A percentile compares a stretch with the other conserved stretches of the same genome.
Conservation (phyloP, 2,888 invertebrate genomes). For the Apocheima hispidaria region DNA sequence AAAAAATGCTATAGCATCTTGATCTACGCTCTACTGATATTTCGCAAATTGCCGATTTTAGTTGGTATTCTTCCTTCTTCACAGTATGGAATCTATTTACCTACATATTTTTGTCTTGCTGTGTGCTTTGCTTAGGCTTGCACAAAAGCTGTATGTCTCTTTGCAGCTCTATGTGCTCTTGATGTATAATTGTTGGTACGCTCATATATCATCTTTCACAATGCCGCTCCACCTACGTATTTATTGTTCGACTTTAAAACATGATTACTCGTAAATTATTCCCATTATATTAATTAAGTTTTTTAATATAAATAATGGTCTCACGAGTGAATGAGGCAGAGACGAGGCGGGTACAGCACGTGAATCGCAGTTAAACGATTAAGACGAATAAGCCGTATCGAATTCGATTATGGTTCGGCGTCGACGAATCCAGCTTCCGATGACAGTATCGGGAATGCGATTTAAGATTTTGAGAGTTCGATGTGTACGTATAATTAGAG, state of each 20-base stretch:
- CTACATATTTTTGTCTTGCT: slow-evolving; percentile 22
- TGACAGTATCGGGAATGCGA: slow-evolving; percentile 69
- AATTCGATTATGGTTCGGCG: slow-evolving; percentile 59
- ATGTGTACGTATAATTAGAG: slow-evolving; percentile 79
- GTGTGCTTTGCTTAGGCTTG: background rate
- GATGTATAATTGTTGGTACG: slow-evolving; percentile 7
- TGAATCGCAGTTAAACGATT: slow-evolving; percentile 63
- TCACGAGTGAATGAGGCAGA: slow-evolving; percentile 41
- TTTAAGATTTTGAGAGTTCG: slow-evolving; percentile 74
- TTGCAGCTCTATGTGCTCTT: background rate
- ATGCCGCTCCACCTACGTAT: slow-evolving; percentile 23
- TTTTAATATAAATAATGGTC: slow-evolving; percentile 44
- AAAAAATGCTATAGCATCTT: slow-evolving; percentile 42
- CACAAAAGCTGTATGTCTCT: background rate
- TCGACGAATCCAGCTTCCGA: slow-evolving; percentile 54
- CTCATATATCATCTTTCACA: slow-evolving; percentile 22
- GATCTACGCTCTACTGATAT: slow-evolving; percentile 31
- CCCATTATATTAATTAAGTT: slow-evolving; percentile 44
- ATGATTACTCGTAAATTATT: slow-evolving; percentile 32
- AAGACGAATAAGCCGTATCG: slow-evolving; percentile 66
- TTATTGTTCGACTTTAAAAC: slow-evolving; percentile 31
- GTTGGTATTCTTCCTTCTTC: slow-evolving; percentile 24
- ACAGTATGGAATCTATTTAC: slow-evolving; percentile 14
- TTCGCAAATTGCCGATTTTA: slow-evolving; percentile 31
- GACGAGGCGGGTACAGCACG: slow-evolving; percentile 56